phyloP scores from a whole-genome alignment of 2,113 vertebrate species.

The Oxyura jamaicensis region DNA sequence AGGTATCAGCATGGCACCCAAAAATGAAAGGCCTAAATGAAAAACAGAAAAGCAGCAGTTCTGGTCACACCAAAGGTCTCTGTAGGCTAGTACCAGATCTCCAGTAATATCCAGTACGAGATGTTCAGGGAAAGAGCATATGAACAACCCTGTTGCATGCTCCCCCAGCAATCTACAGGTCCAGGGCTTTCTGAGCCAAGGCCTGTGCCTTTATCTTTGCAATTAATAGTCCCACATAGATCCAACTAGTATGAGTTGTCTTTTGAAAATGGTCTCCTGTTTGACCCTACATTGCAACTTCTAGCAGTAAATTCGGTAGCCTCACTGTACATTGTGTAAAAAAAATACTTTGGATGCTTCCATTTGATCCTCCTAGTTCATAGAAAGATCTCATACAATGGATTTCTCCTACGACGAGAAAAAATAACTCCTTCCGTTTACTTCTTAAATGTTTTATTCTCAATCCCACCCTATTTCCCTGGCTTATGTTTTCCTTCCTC shows the following conservation, averaged over 20 bases:
- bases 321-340: neutral
- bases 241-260: neutral
- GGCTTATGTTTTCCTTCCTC: neutral
- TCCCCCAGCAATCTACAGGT: neutral
- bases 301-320: neutral
- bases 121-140: neutral
- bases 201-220: neutral
- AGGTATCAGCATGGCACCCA: neutral
- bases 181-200: neutral
- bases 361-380: neutral
- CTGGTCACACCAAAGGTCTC: neutral
- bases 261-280: neutral
- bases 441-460: neutral
- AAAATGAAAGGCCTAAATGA: neutral
- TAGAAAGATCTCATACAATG: neutral
- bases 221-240: neutral
- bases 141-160: neutral
- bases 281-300: neutral
- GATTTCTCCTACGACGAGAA: neutral
- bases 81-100: neutral
- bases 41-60: neutral
- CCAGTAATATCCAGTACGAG: slow-evolving; percentile 5
- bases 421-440: neutral
- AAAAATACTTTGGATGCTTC: neutral
- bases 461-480: neutral